A percentile compares a stretch with the other conserved stretches of the same genome.
phyloP scores from a whole-genome alignment of 1,140 invertebrate species.

The Drosophila lacteicornis region DNA sequence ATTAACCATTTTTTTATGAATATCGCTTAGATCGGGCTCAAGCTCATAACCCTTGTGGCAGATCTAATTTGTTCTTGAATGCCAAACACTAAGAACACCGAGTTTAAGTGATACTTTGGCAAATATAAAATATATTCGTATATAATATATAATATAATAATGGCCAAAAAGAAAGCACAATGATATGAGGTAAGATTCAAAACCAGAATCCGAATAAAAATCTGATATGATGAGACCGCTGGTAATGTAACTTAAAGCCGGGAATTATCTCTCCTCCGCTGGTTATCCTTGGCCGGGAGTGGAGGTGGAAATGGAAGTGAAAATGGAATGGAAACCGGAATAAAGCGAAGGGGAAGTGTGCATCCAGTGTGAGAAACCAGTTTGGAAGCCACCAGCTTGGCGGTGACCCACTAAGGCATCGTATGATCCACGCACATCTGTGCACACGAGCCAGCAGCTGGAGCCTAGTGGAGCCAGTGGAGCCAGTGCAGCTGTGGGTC shows the following conservation, averaged over 20 bases:
- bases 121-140: too few relatives aligned
- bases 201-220: slow-evolving; percentile 1
- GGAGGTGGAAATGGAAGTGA: background rate
- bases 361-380: slow-evolving; percentile 36
- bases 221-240: background rate
- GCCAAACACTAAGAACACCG: background rate
- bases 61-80: background rate
- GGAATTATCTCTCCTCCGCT: background rate
- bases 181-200: background rate
- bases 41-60: background rate
- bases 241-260: background rate
- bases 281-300: slow-evolving; percentile 7
- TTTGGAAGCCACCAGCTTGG: slow-evolving; percentile 19
- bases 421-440: slow-evolving; percentile 16
- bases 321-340: slow-evolving; percentile 21
- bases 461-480: background rate
- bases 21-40: background rate
- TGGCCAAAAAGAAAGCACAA: background rate
- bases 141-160: too few relatives aligned
- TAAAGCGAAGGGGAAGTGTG: slow-evolving; percentile 13
- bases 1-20: too few relatives aligned
- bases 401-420: slow-evolving; percentile 31
- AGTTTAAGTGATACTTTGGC: background rate
- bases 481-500: background rate
- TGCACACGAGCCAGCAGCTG: background rate